These are phyloP conservation scores for Calidris pugnax DNA, from an alignment of 2,113 vertebrate species.

Conservation along the genomic window DNA sequence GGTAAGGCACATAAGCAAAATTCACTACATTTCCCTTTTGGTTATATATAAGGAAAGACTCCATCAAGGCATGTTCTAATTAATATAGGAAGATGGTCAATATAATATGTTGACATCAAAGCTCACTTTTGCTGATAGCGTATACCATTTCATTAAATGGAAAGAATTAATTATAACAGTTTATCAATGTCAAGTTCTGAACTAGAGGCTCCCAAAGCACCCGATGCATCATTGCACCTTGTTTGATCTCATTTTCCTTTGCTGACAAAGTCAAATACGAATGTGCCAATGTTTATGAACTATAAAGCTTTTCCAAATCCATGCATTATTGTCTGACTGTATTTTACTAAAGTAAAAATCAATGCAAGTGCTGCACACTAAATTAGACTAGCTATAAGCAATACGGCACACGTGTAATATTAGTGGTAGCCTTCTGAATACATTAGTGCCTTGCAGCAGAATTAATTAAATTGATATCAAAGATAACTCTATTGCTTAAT, in stretches of 20 bases:
- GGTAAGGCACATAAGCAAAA: background rate
- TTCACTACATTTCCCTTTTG: background rate
- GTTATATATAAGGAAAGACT: background rate
- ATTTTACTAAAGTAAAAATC: slow-evolving; percentile 9
- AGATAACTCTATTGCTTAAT: slow-evolving; percentile 48
- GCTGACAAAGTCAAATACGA: slow-evolving; percentile 21
- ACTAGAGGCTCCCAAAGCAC: slow-evolving; percentile 16
- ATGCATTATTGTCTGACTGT: slow-evolving; percentile 2
- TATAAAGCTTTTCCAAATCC: slow-evolving; percentile 14
- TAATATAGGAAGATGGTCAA: slow-evolving; percentile 20
- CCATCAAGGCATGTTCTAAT: background rate
- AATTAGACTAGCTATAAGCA: background rate
- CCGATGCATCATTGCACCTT: slow-evolving; percentile 2
- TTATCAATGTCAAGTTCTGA: slow-evolving; percentile 36
- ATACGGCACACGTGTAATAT: background rate
- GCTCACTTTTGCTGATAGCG: background rate
- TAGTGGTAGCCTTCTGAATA: slow-evolving; percentile 32
- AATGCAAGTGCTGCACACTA: background rate
- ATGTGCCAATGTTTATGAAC: background rate
- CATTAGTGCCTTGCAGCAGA: slow-evolving; percentile 25
- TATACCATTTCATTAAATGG: slow-evolving; percentile 32
- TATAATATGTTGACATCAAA: slow-evolving; percentile 39
- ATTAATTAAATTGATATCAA: slow-evolving; percentile 61
- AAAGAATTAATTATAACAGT: slow-evolving; percentile 48
- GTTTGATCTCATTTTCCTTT: slow-evolving; percentile 35